These are phyloP conservation scores for Sarcoramphus papa DNA, from an alignment of 2,797 vertebrate genomes.

Conservation along the genomic window DNA sequence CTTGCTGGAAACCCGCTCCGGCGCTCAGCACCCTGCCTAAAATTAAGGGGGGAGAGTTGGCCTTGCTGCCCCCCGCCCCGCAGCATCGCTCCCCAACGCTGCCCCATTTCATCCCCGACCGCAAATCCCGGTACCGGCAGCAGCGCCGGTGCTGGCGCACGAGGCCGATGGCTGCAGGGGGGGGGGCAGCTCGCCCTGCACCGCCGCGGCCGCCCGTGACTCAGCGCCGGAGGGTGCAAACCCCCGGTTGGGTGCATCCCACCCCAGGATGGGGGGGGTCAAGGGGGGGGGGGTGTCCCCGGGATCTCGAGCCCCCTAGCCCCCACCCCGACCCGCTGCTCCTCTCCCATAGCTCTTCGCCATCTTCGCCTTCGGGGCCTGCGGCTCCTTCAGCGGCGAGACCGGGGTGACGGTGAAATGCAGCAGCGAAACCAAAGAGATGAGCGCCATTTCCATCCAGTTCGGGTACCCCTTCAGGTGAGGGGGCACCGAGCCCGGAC, in stretches of 20 bases:
- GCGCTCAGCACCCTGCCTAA: not conserved
- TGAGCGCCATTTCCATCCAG: conserved; percentile 60
- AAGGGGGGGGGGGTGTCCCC: too few species aligned
- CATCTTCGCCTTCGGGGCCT: conserved; percentile 91
- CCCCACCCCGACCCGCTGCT: accelerated
- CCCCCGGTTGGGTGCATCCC: not conserved
- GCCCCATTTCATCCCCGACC: not conserved
- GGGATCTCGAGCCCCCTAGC: not conserved
- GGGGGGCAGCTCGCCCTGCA: not conserved
- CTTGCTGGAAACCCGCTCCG: not conserved
- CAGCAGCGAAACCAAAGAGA: not conserved
- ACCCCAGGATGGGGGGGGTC: not conserved
- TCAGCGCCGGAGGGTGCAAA: not conserved
- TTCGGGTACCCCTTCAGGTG: conserved; percentile 95
- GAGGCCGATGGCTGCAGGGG: not conserved
- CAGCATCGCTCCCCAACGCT: accelerated
- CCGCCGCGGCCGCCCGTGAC: not conserved
- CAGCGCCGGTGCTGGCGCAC: not conserved
- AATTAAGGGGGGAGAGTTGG: not conserved
- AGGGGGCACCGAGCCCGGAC: not conserved
- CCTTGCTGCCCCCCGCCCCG: not conserved
- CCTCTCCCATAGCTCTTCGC: conserved; percentile 81
- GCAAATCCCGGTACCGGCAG: not conserved
- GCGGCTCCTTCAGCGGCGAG: conserved; percentile 83
- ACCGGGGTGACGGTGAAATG: conserved; percentile 78